Base-by-base conservation (phyloP, 2,113 vertebrate genomes). In the Eretmochelys imbricata region DNA sequence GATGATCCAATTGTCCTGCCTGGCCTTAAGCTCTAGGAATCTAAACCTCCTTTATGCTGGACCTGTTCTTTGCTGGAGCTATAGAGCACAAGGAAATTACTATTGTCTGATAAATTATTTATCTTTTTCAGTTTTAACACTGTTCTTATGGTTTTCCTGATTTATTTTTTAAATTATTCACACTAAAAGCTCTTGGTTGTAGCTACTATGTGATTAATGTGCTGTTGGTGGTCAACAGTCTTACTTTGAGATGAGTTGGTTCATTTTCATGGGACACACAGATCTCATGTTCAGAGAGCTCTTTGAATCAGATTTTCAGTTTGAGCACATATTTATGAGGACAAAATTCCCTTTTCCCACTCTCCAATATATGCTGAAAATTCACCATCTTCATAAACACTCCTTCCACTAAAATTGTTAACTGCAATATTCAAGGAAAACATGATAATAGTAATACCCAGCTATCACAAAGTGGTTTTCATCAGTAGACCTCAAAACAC, bases 361-460 rank as follows among this genome's bases (percentile, higher is more conserved):
- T 93, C 96, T 95, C 93, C 0, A 6, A 97, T 97, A 97, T 97
- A 96, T 96, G 96, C 93, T 95, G 97, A 96, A 97, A 97, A 97
- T 95, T 97, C 96, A 97, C 96, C 97, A 96, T 96, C 95, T 59
- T 59, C 16, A 69, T n/a, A 69, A 69, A 35, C 62, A 69, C 17
- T 95, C 93, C 95, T 93, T 94, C 96, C 0, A 48, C 11, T 31
- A 97, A 96, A 97, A 89, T 95, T 84, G 86, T 94, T 92, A 95
- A 94, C 96, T 96, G 95, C 90, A 96, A 97, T 97, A 97, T 97
- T 97, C 96, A 96, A 95, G 91, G 96, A 94, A 97, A 97, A 96
- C 93, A 97, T 95, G 88, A 96, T 80, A 96, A 97, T 97, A 96
- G 95, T 96, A 88, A 95, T 95, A 91, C 95, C 95, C 92, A 95